Base-by-base conservation (phyloP, 2,113 vertebrate species). In the Suricata suricatta region DNA sequence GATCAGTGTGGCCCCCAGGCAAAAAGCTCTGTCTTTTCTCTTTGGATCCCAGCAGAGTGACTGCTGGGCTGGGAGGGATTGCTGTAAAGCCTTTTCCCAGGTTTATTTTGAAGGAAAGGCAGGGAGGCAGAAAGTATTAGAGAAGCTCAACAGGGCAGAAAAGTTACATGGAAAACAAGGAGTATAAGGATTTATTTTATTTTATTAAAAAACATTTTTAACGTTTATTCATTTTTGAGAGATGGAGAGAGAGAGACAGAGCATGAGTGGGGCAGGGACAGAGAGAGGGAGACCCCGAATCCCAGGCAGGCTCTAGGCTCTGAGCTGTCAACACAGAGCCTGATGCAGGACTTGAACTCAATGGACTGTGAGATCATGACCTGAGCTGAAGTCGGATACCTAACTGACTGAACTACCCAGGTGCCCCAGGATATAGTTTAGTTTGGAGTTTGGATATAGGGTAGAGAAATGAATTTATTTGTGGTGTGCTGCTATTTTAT, bases 1-100 rank as follows among this genome's bases (percentile, higher is more conserved):
- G 79, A 80, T 72, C 23, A 64, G 17, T 93, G 47, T 93, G 89
- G 74, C 88, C 82, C 29, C 79, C 74, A 87, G 95, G 95, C 88
- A 41, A 72, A 83, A 97, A 82, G 81, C 88, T 93, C 95, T 93
- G 72, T 86, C 68, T 90, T 88, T 93, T 81, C 50, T 85, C 23
- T 29, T 41, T 63, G 52, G 29, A 44, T 88, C 27, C 15, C 21
- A 66, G 63, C 54, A 50, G 60, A 85, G 76, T 71, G 76, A 68
- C 44, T 93, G 57, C 29, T 16, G 25, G 47, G 13, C 9, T 89
- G 79, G 90, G 66, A 54, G 44, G 54, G 25, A 87, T 90, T 5
- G 0, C 79, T 77, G 8, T 41, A 69, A 84, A 19, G 41, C 38
- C 23, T 64, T 91, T 89, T 54, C 68, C n/a, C 54, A 93, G 60